Evolutionary conservation across 2,113 vertebrate species (phyloP).

Genomic region (Erpornis zantholeuca): DNA sequence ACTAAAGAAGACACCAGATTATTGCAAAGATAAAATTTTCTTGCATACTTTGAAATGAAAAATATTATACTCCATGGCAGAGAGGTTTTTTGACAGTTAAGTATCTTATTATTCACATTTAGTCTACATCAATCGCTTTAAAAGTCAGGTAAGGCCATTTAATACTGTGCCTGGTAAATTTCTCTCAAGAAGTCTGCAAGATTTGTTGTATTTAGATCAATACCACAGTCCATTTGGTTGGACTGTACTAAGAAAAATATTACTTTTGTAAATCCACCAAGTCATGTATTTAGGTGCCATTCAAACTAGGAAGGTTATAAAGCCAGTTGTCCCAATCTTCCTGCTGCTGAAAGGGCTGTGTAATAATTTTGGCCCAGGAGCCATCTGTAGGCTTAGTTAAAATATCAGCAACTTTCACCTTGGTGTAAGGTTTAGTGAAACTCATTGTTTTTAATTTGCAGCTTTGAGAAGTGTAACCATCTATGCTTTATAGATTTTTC

Average conservation of each 20-base stretch:
- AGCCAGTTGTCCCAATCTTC: not conserved
- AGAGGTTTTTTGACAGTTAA: not conserved
- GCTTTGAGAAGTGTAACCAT: constrained; percentile 49
- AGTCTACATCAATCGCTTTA: not conserved
- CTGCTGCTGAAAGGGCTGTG: not conserved
- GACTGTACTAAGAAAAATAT: not conserved
- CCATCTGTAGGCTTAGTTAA: not conserved
- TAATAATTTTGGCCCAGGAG: not conserved
- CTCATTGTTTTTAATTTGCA: constrained; percentile 65
- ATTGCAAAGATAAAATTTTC: not conserved
- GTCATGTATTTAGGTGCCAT: not conserved
- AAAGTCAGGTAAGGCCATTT: not conserved
- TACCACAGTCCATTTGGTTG: not conserved
- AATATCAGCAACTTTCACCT: constrained; percentile 30
- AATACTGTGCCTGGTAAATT: not conserved
- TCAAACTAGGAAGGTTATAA: not conserved
- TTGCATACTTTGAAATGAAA: not conserved
- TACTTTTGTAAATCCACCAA: not conserved
- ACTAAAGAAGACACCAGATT: not conserved
- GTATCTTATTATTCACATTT: not conserved
- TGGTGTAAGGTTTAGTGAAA: constrained; percentile 40
- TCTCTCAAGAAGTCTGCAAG: not conserved
- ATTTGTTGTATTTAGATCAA: not conserved
- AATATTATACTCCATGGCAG: not conserved
- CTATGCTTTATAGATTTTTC: constrained; percentile 62